These are phyloP conservation scores for Cervus canadensis DNA, from an alignment of 2,113 vertebrate species.

Conservation along the genomic window DNA sequence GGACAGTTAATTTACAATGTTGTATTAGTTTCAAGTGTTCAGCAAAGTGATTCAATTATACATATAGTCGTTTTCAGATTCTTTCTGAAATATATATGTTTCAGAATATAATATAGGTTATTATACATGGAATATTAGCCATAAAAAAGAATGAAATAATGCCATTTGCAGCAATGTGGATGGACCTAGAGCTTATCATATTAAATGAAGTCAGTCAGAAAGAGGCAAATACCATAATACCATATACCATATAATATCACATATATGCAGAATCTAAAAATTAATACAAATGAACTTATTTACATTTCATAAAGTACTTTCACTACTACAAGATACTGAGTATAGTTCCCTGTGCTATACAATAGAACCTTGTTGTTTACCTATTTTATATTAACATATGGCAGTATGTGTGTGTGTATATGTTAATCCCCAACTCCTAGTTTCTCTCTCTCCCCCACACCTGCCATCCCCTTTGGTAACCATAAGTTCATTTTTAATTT, in stretches of 20 bases:
- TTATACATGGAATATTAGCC: background rate
- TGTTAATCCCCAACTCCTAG: background rate
- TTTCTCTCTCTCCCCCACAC: background rate
- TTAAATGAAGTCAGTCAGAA: background rate
- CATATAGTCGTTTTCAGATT: background rate
- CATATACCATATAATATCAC: background rate
- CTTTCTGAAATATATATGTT: background rate
- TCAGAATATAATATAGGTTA: background rate
- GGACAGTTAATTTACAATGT: background rate
- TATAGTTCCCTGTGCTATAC: background rate
- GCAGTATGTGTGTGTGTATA: background rate
- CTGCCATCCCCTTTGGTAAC: background rate
- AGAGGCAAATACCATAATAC: background rate
- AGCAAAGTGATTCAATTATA: background rate
- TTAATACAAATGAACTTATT: background rate
- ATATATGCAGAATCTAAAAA: background rate
- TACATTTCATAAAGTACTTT: background rate
- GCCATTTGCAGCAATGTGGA: background rate
- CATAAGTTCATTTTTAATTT: background rate
- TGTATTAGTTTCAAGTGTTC: background rate
- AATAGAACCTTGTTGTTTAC: background rate
- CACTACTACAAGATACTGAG: background rate
- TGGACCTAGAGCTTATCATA: background rate
- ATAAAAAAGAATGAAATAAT: background rate
- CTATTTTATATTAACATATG: background rate